These are phyloP conservation scores for Prunella fulvescens DNA, from an alignment of 2,113 vertebrate genomes.

Conservation along the genomic window DNA sequence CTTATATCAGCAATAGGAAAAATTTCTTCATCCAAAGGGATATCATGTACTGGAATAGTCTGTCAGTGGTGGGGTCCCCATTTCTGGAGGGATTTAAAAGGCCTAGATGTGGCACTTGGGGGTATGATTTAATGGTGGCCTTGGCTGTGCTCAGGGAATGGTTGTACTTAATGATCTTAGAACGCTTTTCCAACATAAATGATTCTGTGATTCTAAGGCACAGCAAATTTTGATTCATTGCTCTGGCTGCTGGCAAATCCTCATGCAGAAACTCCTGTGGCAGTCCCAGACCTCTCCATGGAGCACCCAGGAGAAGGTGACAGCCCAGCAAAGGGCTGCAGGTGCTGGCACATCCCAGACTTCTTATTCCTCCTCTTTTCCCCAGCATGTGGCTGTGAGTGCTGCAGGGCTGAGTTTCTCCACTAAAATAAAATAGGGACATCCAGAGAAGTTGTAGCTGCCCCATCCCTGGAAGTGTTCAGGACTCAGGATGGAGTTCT, in stretches of 20 bases:
- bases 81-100: neutral
- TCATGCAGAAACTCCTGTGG: neutral
- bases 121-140: neutral
- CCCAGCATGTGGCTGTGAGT: fast-evolving
- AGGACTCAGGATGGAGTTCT: neutral
- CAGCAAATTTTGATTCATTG: fast-evolving
- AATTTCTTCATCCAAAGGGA: neutral
- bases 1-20: neutral
- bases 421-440: neutral
- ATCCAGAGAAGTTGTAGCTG: neutral
- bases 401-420: neutral
- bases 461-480: neutral
- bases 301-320: fast-evolving
- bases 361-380: neutral
- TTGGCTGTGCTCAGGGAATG: neutral
- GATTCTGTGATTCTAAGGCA: neutral
- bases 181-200: neutral
- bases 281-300: neutral
- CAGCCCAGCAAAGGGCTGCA: neutral
- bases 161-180: neutral
- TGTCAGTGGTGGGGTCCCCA: neutral
- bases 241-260: neutral
- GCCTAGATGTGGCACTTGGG: neutral
- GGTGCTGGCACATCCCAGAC: neutral
- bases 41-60: neutral